These are phyloP conservation scores for Daktulosphaira vitifoliae DNA, from an alignment of 1,140 invertebrate species.

Conservation along the genomic window DNA sequence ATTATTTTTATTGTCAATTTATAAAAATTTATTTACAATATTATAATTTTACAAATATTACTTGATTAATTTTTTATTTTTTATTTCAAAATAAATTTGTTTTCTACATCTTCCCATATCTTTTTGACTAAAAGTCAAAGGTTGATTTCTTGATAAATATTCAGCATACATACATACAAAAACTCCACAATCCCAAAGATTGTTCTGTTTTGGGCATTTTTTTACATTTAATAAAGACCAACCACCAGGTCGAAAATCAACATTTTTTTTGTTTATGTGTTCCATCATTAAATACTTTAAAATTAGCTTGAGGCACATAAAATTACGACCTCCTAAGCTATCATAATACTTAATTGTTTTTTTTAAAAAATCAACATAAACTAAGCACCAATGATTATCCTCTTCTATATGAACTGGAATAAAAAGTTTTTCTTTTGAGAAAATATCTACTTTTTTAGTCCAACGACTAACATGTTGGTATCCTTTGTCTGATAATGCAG, in stretches of 20 bases:
- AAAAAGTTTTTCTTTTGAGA: constrained; percentile 69
- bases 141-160: constrained; percentile 66
- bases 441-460: constrained; percentile 60
- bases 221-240: constrained; percentile 51
- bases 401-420: constrained; percentile 82
- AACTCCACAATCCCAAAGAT: constrained; percentile 94
- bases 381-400: constrained; percentile 89
- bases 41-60: too few relatives aligned
- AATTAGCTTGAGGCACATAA: constrained; percentile 57
- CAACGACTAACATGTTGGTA: constrained; percentile 14
- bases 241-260: constrained; percentile 56
- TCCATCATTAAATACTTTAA: constrained; percentile 74
- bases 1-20: too few relatives aligned
- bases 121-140: constrained; percentile 70
- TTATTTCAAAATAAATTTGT: constrained; percentile 87
- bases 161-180: constrained; percentile 96
- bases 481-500: not conserved
- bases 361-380: constrained; percentile 72
- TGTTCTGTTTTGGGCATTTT: constrained; percentile 76
- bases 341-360: constrained; percentile 81
- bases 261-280: constrained; percentile 76
- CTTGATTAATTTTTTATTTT: constrained; percentile 42
- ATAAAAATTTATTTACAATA: too few relatives aligned
- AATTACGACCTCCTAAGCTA: constrained; percentile 79
- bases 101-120: constrained; percentile 88